Base-by-base conservation (phyloP, 2,888 invertebrate species). In the Epiblema foenella region DNA sequence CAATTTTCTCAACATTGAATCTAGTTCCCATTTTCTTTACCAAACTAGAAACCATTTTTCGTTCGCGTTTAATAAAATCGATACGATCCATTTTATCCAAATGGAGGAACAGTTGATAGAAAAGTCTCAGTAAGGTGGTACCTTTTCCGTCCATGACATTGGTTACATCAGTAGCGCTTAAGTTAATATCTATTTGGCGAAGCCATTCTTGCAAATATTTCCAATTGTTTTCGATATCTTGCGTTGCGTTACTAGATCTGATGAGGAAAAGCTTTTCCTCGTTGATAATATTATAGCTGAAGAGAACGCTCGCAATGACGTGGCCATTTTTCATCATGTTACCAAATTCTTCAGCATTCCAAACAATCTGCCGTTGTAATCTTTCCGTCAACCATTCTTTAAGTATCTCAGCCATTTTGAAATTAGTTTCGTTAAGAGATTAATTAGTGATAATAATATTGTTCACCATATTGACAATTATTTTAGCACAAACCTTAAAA, bases 41-140 rank as follows among this genome's bases (percentile, higher is more conserved):
- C 59, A 93, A 81, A 18, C 59, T 78, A 15, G 93, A 91, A 3
- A 86, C 88, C 85, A 90, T 89, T 82, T 90, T 87, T 62, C 87
- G 82, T 77, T 94, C 94, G 68, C 88, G 82, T 74, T 94, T 92
- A 33, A 94, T 91, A 77, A 94, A 95, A 78, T 94, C 87, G 15
- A 94, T 87, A 58, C 93, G 90, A 77, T 94, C 94, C 81, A 93
- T 94, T 79, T 94, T 94, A 76, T 95, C 95, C 62, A 96, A 85
- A 74, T 92, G 90, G 10, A 95, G 85, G 79, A 95, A 95, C 5
- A 96, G 83, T 82, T 95, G 94, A 83, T 95, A 95, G 80, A 95
- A 95, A 1, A 96, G 78, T 39, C 94, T 90, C 5, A 95, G 84
- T 8, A 95, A 85, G 0, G 94, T 83, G 10, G 93, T 89, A 4